phyloP scores from a whole-genome alignment of 2,797 vertebrate species.

The Acanthiza pusilla region DNA sequence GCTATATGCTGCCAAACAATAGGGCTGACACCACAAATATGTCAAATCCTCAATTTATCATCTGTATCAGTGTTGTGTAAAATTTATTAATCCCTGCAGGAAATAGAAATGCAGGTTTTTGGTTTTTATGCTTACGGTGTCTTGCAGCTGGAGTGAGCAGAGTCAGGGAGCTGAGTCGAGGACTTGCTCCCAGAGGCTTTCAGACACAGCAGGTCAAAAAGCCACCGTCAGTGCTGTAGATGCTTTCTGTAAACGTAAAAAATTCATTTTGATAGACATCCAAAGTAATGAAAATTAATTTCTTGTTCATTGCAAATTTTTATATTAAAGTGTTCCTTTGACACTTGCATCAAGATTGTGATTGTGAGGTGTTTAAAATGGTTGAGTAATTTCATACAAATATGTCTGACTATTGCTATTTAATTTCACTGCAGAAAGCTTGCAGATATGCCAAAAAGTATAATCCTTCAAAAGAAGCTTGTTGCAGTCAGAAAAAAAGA shows the following conservation, averaged over 20 bases:
- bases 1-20: neutral
- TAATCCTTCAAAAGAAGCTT: neutral
- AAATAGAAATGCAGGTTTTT: neutral
- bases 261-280: neutral
- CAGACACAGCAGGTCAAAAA: neutral
- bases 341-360: neutral
- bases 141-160: neutral
- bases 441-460: neutral
- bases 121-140: neutral
- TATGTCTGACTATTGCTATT: neutral
- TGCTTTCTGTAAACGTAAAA: neutral
- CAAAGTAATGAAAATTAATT: neutral
- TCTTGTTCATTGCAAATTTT: neutral
- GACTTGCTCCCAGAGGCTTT: neutral
- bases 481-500: neutral
- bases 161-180: neutral
- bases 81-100: neutral
- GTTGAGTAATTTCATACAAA: neutral
- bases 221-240: neutral
- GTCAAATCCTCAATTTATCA: neutral
- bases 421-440: neutral
- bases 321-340: neutral
- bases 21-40: neutral
- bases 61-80: neutral
- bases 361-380: neutral